Conservation (phyloP, 1,140 invertebrate genomes). For the Scaptomyza graminum region DNA sequence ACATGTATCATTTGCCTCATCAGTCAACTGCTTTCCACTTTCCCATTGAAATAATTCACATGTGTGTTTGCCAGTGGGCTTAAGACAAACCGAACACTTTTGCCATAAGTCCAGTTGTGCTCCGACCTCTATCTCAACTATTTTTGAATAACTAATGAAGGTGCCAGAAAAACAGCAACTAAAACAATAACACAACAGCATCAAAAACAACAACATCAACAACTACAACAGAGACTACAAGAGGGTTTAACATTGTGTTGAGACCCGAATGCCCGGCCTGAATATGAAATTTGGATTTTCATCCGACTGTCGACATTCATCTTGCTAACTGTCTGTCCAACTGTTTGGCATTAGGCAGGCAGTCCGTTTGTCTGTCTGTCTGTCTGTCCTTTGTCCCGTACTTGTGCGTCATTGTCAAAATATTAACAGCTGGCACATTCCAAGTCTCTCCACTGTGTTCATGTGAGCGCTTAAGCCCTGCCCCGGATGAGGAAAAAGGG, state of each 20-base stretch:
- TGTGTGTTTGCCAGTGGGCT: constrained; percentile 40
- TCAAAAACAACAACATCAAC: constrained; percentile 9
- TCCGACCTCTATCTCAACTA: constrained; percentile 55
- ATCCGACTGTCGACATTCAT: constrained; percentile 78
- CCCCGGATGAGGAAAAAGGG: neutral
- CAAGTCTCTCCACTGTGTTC: constrained; percentile 24
- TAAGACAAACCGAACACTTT: constrained; percentile 56
- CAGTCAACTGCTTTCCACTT: constrained; percentile 10
- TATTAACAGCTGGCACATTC: constrained; percentile 80
- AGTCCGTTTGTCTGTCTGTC: constrained; percentile 7
- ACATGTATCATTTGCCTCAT: constrained; percentile 24
- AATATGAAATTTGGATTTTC: constrained; percentile 78
- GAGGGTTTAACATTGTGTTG: constrained; percentile 32
- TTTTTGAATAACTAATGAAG: constrained; percentile 82
- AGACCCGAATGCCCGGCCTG: constrained; percentile 61
- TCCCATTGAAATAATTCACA: constrained; percentile 40
- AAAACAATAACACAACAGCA: constrained; percentile 58
- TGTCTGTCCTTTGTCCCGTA: constrained; percentile 53
- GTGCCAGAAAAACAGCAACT: constrained; percentile 61
- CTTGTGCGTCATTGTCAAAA: constrained; percentile 81
- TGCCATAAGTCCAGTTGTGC: constrained; percentile 71
- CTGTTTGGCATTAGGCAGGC: constrained; percentile 62
- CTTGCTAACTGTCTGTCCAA: constrained; percentile 72
- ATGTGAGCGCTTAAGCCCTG: constrained; percentile 68
- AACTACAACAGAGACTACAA: neutral